A percentile compares a stretch with the other conserved stretches of the same genome.
Conservation (phyloP, 2,888 invertebrate genomes). For the Eupithecia abbreviata region DNA sequence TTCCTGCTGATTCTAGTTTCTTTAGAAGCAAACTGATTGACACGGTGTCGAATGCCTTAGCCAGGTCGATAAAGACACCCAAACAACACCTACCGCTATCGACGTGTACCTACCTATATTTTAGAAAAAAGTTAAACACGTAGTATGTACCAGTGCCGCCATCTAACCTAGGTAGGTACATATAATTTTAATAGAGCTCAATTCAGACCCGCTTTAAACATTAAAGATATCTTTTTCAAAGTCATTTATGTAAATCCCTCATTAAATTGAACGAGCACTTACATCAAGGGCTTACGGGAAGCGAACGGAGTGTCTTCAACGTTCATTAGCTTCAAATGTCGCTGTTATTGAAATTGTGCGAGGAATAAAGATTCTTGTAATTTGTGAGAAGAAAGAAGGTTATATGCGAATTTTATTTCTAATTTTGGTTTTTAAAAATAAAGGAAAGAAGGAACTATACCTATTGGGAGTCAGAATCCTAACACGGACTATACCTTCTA, state of each 20-base stretch:
- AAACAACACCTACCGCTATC: no score
- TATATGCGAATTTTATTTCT: background rate
- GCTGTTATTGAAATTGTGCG: slow-evolving; percentile 23
- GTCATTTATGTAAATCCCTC: slow-evolving; percentile 39
- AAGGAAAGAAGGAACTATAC: background rate
- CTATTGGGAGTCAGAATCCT: no score
- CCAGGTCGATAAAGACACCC: no score
- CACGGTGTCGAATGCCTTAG: no score
- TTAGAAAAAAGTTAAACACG: no score
- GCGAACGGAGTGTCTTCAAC: slow-evolving; percentile 42
- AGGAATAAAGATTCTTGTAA: slow-evolving; percentile 15
- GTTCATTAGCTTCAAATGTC: slow-evolving; percentile 37
- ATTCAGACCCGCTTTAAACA: background rate
- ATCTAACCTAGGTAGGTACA: background rate
- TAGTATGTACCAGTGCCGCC: no score
- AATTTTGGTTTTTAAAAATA: background rate
- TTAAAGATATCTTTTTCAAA: slow-evolving; percentile 29
- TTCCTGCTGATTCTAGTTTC: no score
- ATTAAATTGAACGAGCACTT: slow-evolving; percentile 34
- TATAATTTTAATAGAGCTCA: background rate
- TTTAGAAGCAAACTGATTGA: no score
- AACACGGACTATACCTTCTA: no score
- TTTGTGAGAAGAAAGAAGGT: slow-evolving; percentile 4
- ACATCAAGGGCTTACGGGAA: slow-evolving; percentile 41
- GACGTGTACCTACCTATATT: no score